Percentiles rank a stretch among this genome's conserved stretches.
Conservation (phyloP, 2,888 invertebrate species). For the Marasmarcha lunaedactyla region DNA sequence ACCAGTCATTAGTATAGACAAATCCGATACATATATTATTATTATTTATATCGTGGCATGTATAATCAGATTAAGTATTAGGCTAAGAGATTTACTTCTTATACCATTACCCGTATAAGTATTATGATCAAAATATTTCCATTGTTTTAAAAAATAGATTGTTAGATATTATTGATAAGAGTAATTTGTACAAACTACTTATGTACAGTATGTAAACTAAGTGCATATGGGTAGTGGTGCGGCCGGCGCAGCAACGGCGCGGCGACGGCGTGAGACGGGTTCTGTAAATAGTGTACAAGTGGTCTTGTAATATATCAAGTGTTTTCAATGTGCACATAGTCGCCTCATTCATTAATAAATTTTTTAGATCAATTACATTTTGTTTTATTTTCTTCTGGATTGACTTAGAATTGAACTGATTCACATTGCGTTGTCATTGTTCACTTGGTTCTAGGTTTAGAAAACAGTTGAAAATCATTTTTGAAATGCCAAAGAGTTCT, state of each 20-base stretch:
- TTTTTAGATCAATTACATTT: conserved; percentile 62
- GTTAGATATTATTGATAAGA: conserved; percentile 38
- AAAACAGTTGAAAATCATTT: too few species aligned
- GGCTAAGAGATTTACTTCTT: conserved; percentile 58
- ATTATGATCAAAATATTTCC: conserved; percentile 67
- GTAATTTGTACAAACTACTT: conserved; percentile 64
- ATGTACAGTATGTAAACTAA: conserved; percentile 55
- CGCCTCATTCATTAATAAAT: conserved; percentile 70
- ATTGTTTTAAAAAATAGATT: conserved; percentile 53
- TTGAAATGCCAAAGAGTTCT: too few species aligned
- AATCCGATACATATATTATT: conserved; percentile 49
- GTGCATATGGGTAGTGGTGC: conserved; percentile 19
- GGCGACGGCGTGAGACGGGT: conserved; percentile 28
- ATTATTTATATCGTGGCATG: conserved; percentile 50
- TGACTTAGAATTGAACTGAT: too few species aligned
- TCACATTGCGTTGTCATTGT: too few species aligned
- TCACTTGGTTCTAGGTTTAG: too few species aligned
- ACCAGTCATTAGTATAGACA: conserved; percentile 55
- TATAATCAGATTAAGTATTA: too few species aligned
- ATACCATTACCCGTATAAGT: conserved; percentile 64
- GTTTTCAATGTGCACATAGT: conserved; percentile 71
- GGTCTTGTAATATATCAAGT: conserved; percentile 62
- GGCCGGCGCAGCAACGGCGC: conserved; percentile 12
- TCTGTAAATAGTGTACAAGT: conserved; percentile 64
- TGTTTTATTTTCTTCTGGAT: conserved; percentile 30